A percentile compares a stretch with the other conserved stretches of the same genome.
These are phyloP conservation scores for Setophaga kirtlandii DNA, from an alignment of 2,113 vertebrate genomes.

Conservation along the genomic window DNA sequence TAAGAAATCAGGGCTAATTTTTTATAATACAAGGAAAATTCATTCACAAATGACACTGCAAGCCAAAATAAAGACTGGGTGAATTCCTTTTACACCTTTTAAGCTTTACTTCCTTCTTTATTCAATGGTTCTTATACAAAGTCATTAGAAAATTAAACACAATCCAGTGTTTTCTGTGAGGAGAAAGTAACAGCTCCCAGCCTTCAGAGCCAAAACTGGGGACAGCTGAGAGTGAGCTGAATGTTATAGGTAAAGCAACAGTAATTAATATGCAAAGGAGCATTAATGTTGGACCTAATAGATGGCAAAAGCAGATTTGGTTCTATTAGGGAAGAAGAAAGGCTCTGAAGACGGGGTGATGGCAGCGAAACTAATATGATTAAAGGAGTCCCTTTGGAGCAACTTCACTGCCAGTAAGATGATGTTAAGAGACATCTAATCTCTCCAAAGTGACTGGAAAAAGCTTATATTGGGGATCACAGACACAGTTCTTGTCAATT, in stretches of 20 bases:
- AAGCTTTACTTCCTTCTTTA: background rate
- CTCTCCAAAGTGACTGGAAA: conserved; percentile 60
- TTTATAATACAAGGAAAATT: background rate
- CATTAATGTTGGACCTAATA: conserved; percentile 44
- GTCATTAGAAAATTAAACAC: background rate
- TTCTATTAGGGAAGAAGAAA: conserved; percentile 56
- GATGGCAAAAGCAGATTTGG: conserved; percentile 63
- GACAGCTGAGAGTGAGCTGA: background rate
- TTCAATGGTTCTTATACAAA: background rate
- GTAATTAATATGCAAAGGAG: conserved; percentile 53
- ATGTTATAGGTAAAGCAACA: background rate
- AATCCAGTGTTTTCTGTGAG: background rate
- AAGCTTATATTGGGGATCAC: conserved; percentile 55
- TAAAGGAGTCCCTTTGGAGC: conserved; percentile 49
- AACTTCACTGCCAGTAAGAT: conserved; percentile 42
- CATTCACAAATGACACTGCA: background rate
- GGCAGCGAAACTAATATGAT: conserved; percentile 64
- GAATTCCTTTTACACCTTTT: background rate
- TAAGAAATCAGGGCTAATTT: background rate
- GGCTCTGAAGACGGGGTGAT: conserved; percentile 8
- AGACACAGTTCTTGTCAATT: conserved; percentile 36
- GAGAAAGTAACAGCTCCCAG: background rate
- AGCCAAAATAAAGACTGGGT: background rate
- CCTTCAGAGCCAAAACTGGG: background rate
- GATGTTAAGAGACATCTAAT: conserved; percentile 67